These are phyloP conservation scores for Cassiopea andromeda DNA, from an alignment of 30 jellyfish, hydroid and myxozoan species.

Conservation along the genomic window DNA sequence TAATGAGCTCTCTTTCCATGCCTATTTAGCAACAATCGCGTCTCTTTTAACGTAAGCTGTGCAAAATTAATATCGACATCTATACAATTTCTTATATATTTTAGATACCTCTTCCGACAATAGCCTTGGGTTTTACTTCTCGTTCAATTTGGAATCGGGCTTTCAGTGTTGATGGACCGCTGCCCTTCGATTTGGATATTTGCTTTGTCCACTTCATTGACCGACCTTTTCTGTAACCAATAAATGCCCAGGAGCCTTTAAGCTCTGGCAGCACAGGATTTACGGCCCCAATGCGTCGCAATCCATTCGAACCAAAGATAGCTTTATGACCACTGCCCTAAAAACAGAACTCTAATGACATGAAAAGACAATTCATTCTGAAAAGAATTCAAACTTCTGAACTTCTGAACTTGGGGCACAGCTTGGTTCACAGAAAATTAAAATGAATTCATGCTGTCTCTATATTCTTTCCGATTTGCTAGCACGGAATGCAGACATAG, in stretches of 20 bases:
- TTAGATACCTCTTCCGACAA: constrained; percentile 9
- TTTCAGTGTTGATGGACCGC: constrained; percentile 74
- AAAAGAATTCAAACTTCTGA: too few relatives aligned
- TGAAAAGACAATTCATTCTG: too few relatives aligned
- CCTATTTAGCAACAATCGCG: neutral
- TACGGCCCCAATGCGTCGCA: constrained; percentile 71
- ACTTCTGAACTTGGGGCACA: too few relatives aligned
- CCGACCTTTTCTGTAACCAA: constrained; percentile 75
- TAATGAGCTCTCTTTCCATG: neutral
- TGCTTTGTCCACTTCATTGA: constrained; percentile 76
- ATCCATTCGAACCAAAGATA: constrained; percentile 26
- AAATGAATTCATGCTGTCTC: too few relatives aligned
- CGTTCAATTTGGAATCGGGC: constrained; percentile 17
- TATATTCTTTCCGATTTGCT: too few relatives aligned
- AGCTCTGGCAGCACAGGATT: constrained; percentile 56
- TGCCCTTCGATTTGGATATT: constrained; percentile 31
- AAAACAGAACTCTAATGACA: neutral
- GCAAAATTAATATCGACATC: neutral
- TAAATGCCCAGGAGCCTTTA: constrained; percentile 86
- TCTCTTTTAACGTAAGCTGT: neutral
- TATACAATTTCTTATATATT: neutral
- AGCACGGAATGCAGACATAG: too few relatives aligned
- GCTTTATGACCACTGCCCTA: constrained; percentile 63
- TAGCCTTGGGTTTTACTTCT: constrained; percentile 9
- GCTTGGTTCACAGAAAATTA: too few relatives aligned